phyloP scores from a whole-genome alignment of 2,888 invertebrate species.

The Lasioglossum marginatum region DNA sequence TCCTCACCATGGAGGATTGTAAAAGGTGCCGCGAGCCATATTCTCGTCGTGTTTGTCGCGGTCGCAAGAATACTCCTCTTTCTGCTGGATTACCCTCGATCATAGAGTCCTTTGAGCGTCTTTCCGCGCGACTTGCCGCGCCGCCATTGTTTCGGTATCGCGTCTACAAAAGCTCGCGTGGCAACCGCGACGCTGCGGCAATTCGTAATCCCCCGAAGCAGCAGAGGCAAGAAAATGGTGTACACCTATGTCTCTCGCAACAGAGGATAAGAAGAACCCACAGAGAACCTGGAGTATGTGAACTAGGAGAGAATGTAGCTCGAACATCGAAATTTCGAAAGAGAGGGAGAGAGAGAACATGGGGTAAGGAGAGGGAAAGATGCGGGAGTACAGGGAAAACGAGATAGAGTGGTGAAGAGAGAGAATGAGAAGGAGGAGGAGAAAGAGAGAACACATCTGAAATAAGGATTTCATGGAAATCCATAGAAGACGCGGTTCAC shows the following conservation, averaged over 20 bases:
- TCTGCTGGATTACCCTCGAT: constrained; percentile 56
- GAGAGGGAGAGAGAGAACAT: constrained; percentile 25
- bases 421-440: not conserved
- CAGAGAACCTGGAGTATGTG: constrained; percentile 1
- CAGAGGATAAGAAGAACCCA: constrained; percentile 51
- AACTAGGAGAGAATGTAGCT: not conserved
- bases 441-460: constrained; percentile 70
- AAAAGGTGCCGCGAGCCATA: constrained; percentile 43
- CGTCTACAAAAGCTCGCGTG: constrained; percentile 44
- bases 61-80: constrained; percentile 41
- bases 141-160: constrained; percentile 67
- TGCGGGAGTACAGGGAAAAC: not conserved
- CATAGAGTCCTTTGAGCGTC: constrained; percentile 71
- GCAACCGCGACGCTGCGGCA: constrained; percentile 64
- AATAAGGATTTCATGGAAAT: constrained; percentile 80
- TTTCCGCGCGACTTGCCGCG: constrained; percentile 68
- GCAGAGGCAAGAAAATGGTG: constrained; percentile 46
- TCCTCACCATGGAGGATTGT: not conserved
- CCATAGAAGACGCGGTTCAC: constrained; percentile 76
- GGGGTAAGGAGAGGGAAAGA: constrained; percentile 25
- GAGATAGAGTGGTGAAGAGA: constrained; percentile 23
- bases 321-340: constrained; percentile 35
- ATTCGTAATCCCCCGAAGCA: constrained; percentile 70
- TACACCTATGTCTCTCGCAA: constrained; percentile 24
- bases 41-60: constrained; percentile 28